Evolutionary conservation across 2,797 vertebrate species (phyloP), one percentile per base, ranked within the genome.

Genomic region (Danio tinwini): DNA sequence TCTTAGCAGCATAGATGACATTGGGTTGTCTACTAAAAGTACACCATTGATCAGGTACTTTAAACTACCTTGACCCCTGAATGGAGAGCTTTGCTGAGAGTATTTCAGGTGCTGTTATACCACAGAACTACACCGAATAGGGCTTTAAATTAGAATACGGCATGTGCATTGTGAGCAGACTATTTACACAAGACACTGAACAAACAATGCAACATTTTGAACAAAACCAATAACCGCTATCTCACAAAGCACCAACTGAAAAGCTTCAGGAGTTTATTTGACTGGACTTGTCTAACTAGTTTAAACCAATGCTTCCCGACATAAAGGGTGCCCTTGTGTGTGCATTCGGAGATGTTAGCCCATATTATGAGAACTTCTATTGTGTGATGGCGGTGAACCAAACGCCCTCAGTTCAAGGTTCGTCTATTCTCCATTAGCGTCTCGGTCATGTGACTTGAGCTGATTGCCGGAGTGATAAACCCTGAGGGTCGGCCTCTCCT

Each of bases 371-470:
- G 64, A 75, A 74, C 69, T 76, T 82, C 62, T 79, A 67, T 69
- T 80, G 63, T 82, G 85, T 81, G 71, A 80, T 82, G 72, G 69
- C 80, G 29, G 70, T 80, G 77, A 53, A 81, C 58, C 45, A 81
- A 82, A 74, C 69, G 74, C 77, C 84, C 78, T 81, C 61, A 84
- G 85, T 83, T 87, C 89, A 88, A 87, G 83, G 81, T 75, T 81
- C 37, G 81, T 47, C 78, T n/a, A 56, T 81, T 80, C 76, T 67
- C 70, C 62, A 56, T 29, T 81, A 63, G 39, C 12, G 42, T 83
- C 49, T 61, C 52, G 67, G 79, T 86, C 90, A 90, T 83, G 87
- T 89, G 92, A 92, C 86, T 90, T 5, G 84, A 83, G 82, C 81
- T 83, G 91, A 90, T 84, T 86, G 85, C 37, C 37, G 72, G 21